A percentile compares a stretch with the other conserved stretches of the same genome.
These are phyloP conservation scores for Heliconius eleuchia DNA, from an alignment of 1,140 invertebrate genomes.

Conservation along the genomic window DNA sequence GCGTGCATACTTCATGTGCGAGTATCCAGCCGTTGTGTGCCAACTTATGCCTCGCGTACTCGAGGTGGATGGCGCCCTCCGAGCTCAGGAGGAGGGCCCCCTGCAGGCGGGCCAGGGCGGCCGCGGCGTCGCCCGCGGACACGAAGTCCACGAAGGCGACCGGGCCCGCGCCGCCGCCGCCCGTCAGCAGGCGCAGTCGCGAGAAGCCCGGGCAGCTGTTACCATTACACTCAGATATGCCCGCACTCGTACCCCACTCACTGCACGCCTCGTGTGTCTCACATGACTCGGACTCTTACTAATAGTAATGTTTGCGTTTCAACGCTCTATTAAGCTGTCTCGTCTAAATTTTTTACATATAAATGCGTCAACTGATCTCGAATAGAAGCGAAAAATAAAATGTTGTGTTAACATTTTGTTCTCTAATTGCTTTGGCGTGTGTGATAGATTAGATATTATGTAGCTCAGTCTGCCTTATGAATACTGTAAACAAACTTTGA, in stretches of 20 bases:
- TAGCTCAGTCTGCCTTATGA: conserved; percentile 22
- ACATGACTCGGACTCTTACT: conserved; percentile 4
- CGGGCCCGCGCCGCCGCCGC: conserved; percentile 78
- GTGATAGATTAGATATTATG: conserved; percentile 18
- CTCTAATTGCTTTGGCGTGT: conserved; percentile 16
- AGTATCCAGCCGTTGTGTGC: conserved; percentile 82
- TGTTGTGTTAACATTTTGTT: background rate
- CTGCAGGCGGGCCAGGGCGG: conserved; percentile 95
- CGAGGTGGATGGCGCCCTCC: conserved; percentile 97
- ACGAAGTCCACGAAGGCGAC: conserved; percentile 99
- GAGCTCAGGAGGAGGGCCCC: conserved; percentile 97
- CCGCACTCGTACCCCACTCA: conserved; percentile 58
- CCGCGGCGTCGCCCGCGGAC: conserved; percentile 93
- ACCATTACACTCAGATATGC: conserved; percentile 62
- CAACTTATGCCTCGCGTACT: conserved; percentile 99
- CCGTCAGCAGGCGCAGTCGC: conserved; percentile 97
- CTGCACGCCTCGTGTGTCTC: conserved; percentile 19
- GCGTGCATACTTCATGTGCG: conserved; percentile 79
- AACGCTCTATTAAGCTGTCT: conserved; percentile 24
- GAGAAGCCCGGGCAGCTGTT: conserved; percentile 97
- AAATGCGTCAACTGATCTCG: conserved; percentile 25
- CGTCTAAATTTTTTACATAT: conserved; percentile 19
- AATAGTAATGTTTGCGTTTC: conserved; percentile 18
- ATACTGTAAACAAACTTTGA: conserved; percentile 31
- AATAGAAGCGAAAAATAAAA: conserved; percentile 17